phyloP scores from a whole-genome alignment of 2,888 invertebrate species.

The Nemapogon koenigi region DNA sequence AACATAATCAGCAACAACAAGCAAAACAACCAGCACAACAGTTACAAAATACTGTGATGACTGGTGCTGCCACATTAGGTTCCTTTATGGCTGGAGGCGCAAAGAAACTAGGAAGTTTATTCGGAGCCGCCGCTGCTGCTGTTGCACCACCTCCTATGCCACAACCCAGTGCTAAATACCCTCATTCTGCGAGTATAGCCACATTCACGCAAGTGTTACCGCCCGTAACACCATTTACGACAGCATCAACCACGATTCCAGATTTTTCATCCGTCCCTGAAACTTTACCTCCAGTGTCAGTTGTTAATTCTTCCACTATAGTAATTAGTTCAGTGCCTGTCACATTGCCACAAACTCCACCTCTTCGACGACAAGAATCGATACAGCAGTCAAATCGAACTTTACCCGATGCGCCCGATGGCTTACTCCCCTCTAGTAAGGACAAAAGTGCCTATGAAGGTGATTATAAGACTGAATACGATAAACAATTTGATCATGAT shows the following conservation, averaged over 20 bases:
- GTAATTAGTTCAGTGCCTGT: constrained; percentile 39
- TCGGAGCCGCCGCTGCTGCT: constrained; percentile 56
- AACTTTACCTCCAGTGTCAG: constrained; percentile 38
- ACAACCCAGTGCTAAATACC: constrained; percentile 26
- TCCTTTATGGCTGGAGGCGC: constrained; percentile 58
- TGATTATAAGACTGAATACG: constrained; percentile 60
- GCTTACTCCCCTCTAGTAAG: constrained; percentile 43
- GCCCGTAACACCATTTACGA: constrained; percentile 30
- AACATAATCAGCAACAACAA: constrained; percentile 27
- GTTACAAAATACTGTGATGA: constrained; percentile 45
- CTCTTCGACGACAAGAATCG: constrained; percentile 55
- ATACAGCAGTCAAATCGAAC: constrained; percentile 56
- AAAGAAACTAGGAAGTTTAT: constrained; percentile 54
- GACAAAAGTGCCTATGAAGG: constrained; percentile 63
- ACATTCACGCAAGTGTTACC: constrained; percentile 35
- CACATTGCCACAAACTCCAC: constrained; percentile 47
- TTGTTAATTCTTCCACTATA: constrained; percentile 22
- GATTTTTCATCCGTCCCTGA: constrained; percentile 43
- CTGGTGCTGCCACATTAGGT: constrained; percentile 55
- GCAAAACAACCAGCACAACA: constrained; percentile 45
- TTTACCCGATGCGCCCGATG: constrained; percentile 55
- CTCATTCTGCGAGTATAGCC: constrained; percentile 25
- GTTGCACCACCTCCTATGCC: constrained; percentile 37
- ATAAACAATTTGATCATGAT: constrained; percentile 39
- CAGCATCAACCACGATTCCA: constrained; percentile 15